Conservation (phyloP, 2,888 invertebrate species). For the Phyllotreta striolata region DNA sequence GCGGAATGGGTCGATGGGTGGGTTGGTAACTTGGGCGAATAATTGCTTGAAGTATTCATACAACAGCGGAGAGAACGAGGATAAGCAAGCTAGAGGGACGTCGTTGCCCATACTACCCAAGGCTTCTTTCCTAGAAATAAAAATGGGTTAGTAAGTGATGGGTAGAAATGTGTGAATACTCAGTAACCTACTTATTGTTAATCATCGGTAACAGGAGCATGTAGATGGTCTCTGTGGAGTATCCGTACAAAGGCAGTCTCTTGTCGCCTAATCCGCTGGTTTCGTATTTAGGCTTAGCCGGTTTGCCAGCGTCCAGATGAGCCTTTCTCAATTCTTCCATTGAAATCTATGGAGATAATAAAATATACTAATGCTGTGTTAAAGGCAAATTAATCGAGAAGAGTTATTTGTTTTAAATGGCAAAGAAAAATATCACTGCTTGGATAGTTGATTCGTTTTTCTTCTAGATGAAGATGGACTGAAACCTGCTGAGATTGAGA, state of each 20-base stretch:
- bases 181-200: constrained; percentile 67
- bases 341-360: constrained; percentile 68
- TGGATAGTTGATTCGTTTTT: no score
- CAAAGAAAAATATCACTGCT: no score
- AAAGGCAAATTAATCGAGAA: background rate
- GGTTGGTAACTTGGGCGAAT: constrained; percentile 99
- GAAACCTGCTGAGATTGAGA: no score
- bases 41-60: constrained; percentile 99
- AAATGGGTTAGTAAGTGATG: constrained; percentile 44
- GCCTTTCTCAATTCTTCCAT: constrained; percentile 80
- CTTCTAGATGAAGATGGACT: no score
- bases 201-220: constrained; percentile 97
- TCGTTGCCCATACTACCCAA: constrained; percentile 99
- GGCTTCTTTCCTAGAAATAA: constrained; percentile 85
- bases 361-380: background rate
- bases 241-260: constrained; percentile 88
- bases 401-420: background rate
- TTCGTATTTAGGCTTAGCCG: constrained; percentile 60
- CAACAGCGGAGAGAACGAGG: constrained; percentile 91
- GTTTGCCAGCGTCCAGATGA: constrained; percentile 61
- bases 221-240: constrained; percentile 94
- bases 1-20: constrained; percentile 98
- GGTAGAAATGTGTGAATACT: background rate
- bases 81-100: constrained; percentile 95
- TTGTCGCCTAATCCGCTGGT: constrained; percentile 75